Conservation (phyloP, 1,140 invertebrate species). For the Listronotus bonariensis region DNA sequence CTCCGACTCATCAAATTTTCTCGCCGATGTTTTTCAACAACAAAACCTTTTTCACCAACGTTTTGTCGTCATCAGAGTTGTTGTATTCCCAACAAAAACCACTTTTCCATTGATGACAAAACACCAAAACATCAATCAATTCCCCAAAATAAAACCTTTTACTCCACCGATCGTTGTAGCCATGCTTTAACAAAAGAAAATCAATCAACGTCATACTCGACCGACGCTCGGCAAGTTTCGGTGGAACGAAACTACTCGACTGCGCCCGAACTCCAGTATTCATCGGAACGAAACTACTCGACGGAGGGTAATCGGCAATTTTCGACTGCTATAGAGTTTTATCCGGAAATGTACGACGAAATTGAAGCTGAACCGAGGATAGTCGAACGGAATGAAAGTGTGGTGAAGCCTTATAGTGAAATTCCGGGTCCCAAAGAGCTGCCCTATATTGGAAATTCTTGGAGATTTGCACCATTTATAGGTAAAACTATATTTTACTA, state of each 20-base stretch:
- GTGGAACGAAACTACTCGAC: slow-evolving; percentile 11
- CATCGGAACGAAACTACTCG: slow-evolving; percentile 10
- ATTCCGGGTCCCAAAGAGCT: slow-evolving; percentile 78
- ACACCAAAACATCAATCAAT: not conserved
- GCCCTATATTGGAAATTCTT: slow-evolving; percentile 79
- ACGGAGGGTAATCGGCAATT: slow-evolving; percentile 32
- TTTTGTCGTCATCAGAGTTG: not conserved
- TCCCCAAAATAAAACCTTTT: not conserved
- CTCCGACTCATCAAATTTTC: not conserved
- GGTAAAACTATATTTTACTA: no score
- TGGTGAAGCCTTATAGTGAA: slow-evolving; percentile 62
- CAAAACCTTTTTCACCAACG: not conserved
- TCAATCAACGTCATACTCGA: not conserved
- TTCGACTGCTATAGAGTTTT: slow-evolving; percentile 44
- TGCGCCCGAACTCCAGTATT: not conserved
- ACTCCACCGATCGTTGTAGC: not conserved
- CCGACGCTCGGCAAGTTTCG: slow-evolving; percentile 5
- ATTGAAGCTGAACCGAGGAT: slow-evolving; percentile 16
- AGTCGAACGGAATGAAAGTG: slow-evolving; percentile 46
- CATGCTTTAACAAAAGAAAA: slow-evolving; percentile 1
- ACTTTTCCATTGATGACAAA: not conserved
- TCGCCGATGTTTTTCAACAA: not conserved
- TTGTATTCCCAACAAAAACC: not conserved
- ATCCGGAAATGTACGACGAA: slow-evolving; percentile 40
- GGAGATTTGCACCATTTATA: slow-evolving; percentile 73